These are phyloP conservation scores for Microlaimidae sp. DNA, from an alignment of 2,888 invertebrate species.

Conservation along the genomic window DNA sequence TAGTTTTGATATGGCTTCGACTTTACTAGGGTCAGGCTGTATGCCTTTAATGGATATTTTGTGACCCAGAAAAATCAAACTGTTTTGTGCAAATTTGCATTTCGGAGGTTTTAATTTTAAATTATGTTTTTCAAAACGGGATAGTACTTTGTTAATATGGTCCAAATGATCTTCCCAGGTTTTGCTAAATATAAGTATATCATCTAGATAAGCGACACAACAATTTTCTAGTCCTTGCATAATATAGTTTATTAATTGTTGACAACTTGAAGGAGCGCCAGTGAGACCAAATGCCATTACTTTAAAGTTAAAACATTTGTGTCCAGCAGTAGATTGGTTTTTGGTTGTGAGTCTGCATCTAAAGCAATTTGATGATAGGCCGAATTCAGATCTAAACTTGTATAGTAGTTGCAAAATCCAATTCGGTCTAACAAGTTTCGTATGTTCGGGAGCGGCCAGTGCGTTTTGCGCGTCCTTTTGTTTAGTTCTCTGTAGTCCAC, in stretches of 20 bases:
- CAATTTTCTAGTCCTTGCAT: too few relatives aligned
- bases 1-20: constrained; percentile 1
- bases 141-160: constrained; percentile 16
- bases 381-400: constrained; percentile 21
- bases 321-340: too few relatives aligned
- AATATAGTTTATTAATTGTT: too few relatives aligned
- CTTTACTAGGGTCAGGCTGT: neutral
- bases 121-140: constrained; percentile 16
- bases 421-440: constrained; percentile 16
- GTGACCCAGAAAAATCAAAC: constrained; percentile 16
- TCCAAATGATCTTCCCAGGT: constrained; percentile 15
- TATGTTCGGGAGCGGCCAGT: constrained; percentile 18
- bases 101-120: constrained; percentile 21
- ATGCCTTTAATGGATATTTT: constrained; percentile 11
- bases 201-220: constrained; percentile 20
- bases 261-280: too few relatives aligned
- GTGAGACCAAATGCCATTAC: too few relatives aligned
- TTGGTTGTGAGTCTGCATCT: too few relatives aligned
- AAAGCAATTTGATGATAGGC: too few relatives aligned
- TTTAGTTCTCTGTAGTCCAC: too few relatives aligned
- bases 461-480: constrained; percentile 18
- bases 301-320: too few relatives aligned
- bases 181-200: constrained; percentile 17
- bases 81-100: constrained; percentile 17
- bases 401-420: constrained; percentile 11